Percentiles rank a stretch among this genome's conserved stretches.
Evolutionary conservation across 2,113 vertebrate genomes (phyloP).

Genomic region (Lophotis ruficrista): DNA sequence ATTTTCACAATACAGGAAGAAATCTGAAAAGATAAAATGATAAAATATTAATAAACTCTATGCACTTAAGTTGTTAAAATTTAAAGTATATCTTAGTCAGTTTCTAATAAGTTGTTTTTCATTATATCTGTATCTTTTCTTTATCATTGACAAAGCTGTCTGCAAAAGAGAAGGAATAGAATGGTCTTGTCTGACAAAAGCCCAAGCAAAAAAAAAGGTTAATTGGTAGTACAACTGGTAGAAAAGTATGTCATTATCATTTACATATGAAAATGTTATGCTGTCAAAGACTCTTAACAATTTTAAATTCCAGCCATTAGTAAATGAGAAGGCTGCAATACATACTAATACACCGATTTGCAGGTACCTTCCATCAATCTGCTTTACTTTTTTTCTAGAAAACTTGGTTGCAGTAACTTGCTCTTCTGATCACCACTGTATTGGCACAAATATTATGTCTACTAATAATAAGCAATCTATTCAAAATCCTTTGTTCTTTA

Average conservation of each 20-base stretch:
- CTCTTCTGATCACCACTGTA: neutral
- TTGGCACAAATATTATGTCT: neutral
- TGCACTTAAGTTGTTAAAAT: neutral
- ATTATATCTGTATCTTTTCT: neutral
- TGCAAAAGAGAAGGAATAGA: neutral
- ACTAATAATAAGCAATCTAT: neutral
- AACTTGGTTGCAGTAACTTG: neutral
- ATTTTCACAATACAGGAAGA: neutral
- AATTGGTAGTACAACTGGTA: constrained; percentile 2
- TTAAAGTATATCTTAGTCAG: neutral
- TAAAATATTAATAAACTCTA: neutral
- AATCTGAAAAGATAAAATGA: neutral
- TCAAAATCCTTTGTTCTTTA: neutral
- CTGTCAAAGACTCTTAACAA: neutral
- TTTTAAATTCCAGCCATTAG: constrained; percentile 9
- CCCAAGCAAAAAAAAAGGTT: neutral
- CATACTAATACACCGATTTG: neutral
- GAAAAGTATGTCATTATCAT: neutral
- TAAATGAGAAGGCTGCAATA: neutral
- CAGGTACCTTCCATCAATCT: neutral
- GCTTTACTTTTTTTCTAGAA: neutral
- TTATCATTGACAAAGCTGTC: neutral
- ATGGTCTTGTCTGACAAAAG: neutral
- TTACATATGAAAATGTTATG: constrained; percentile 7
- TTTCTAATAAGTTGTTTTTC: neutral